Base-by-base conservation (phyloP, 2,888 invertebrate genomes). In the Dimorphilus gyrociliatus region DNA sequence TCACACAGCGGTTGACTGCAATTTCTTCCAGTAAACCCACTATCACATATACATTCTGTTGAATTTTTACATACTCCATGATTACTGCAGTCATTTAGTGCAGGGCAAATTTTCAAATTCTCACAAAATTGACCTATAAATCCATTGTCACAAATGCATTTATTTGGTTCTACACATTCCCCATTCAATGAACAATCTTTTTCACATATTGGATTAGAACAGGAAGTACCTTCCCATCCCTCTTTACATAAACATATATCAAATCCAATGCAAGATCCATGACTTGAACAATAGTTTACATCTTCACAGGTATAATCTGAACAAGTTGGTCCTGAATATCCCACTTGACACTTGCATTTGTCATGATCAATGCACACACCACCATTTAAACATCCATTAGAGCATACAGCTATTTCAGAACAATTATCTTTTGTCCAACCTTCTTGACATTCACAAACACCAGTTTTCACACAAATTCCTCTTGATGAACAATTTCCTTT, bases 311-410 rank as follows among this genome's bases (percentile, higher is more conserved):
- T 16, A 12, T 6, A 27, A 4, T 27, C 16, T 18, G n/a, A 10
- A n/a, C 27, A 27, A 7, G 12, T 4, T 15, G 12, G 4, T 4
- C 27, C 27, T 7, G 12, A n/a, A 15, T 27, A 27, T 10, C 27
- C 27, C 5, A 27, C 4, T 8, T 5, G 6, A 27, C 27, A 27
- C 17, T 27, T 27, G 15, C 14, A 27, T 14, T 4, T 27, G n/a
- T 27, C 27, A 27, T 27, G 6, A 27, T 13, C 27, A 5, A 27
- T 15, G 15, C 27, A 27, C 5, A 27, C 13, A 10, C 27, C 27
- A 5, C 17, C 10, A n/a, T 27, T 4, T n/a, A n/a, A n/a, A n/a
- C n/a, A n/a, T n/a, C n/a, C n/a, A n/a, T n/a, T n/a, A n/a, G n/a
- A n/a, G n/a, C n/a, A n/a, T n/a, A n/a, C n/a, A n/a, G n/a, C n/a